Conservation (phyloP, 2,797 vertebrate genomes). For the Falco peregrinus region DNA sequence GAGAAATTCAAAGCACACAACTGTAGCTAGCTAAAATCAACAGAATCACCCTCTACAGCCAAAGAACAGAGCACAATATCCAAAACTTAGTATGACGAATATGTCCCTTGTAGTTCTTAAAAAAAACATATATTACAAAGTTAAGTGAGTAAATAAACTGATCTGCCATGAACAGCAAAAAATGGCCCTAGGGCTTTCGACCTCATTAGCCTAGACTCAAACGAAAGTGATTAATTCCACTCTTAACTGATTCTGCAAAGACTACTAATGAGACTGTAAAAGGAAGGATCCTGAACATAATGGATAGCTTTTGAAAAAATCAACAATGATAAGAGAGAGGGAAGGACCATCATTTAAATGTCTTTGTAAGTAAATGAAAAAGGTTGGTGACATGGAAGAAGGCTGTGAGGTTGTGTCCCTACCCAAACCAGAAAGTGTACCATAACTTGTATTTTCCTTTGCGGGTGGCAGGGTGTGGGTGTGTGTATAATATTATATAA, state of each 20-base stretch:
- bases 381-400: neutral
- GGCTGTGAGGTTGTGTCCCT: neutral
- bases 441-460: neutral
- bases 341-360: neutral
- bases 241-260: slow-evolving; percentile 7
- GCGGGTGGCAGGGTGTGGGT: neutral
- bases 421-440: neutral
- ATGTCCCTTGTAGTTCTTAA: neutral
- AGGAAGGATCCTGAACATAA: neutral
- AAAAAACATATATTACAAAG: neutral
- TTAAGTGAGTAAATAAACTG: neutral
- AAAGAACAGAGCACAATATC: neutral
- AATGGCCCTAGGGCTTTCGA: slow-evolving; percentile 18
- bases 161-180: neutral
- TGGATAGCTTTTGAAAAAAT: neutral
- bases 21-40: neutral
- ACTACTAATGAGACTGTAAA: neutral
- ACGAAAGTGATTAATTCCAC: neutral
- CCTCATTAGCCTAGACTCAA: slow-evolving; percentile 36
- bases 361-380: neutral
- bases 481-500: neutral
- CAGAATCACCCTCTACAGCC: neutral
- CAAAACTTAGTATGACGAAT: neutral
- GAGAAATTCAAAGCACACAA: neutral
- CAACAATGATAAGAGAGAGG: neutral